Percentiles rank a stretch among this genome's conserved stretches.
phyloP scores from a whole-genome alignment of 2,888 invertebrate species.

The Eueremaeus valkanovi region DNA sequence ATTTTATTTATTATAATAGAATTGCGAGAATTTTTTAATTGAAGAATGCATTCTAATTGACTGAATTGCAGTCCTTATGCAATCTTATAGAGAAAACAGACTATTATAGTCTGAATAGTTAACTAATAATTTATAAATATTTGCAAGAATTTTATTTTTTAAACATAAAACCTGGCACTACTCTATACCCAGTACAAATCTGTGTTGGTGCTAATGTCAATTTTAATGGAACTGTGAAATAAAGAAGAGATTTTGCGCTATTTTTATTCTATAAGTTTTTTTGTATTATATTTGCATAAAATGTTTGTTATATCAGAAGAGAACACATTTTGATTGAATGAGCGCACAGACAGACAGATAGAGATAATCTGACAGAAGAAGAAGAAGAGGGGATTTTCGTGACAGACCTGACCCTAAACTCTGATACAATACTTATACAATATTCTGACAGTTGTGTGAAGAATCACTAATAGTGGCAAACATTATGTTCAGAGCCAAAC shows the following conservation, averaged over 20 bases:
- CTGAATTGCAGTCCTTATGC: background rate
- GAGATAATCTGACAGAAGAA: too few species aligned
- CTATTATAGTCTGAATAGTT: too few species aligned
- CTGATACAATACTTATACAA: background rate
- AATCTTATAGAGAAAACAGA: background rate
- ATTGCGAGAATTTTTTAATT: background rate
- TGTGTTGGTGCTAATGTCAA: background rate
- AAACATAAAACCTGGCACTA: background rate
- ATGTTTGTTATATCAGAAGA: background rate
- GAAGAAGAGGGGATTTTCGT: background rate
- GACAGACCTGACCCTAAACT: background rate
- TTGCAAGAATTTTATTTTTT: background rate
- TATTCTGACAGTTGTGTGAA: conserved; percentile 7
- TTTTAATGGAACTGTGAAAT: conserved; percentile 8
- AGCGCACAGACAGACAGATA: conserved; percentile 1
- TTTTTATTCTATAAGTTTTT: background rate
- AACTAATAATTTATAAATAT: background rate
- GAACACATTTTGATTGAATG: conserved; percentile 7
- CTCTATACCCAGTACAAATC: background rate
- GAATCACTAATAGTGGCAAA: background rate
- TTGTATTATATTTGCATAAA: background rate
- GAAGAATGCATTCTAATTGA: background rate
- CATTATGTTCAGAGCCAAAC: background rate
- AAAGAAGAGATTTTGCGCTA: background rate
- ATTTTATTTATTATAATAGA: background rate